Evolutionary conservation across 2,888 invertebrate species (phyloP).

Genomic region (Ormyrus rosae): DNA sequence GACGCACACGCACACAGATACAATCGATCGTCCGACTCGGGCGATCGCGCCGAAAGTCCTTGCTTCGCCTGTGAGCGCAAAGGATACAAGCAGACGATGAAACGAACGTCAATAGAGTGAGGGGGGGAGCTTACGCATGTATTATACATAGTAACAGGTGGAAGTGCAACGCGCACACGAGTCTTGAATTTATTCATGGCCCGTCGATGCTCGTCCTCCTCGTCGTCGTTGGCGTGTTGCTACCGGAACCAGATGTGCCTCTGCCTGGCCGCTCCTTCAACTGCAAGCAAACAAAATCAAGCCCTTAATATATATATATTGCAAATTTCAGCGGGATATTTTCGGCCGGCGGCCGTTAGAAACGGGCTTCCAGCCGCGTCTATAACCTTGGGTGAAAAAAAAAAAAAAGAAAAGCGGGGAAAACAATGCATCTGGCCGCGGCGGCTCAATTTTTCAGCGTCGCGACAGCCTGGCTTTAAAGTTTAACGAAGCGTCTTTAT

Average conservation of each 20-base stretch:
- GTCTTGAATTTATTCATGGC: constrained; percentile 54
- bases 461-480: constrained; percentile 49
- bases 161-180: constrained; percentile 29
- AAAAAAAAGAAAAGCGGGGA: too few species aligned
- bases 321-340: not conserved
- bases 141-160: constrained; percentile 51
- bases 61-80: not conserved
- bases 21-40: not conserved
- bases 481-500: constrained; percentile 39
- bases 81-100: constrained; percentile 31
- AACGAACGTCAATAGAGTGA: constrained; percentile 5
- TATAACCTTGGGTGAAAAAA: too few species aligned
- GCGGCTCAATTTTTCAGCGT: constrained; percentile 38
- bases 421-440: not conserved
- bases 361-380: too few species aligned
- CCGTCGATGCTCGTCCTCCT: constrained; percentile 8
- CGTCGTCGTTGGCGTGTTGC: constrained; percentile 13
- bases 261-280: not conserved
- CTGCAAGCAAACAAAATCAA: too few species aligned
- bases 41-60: too few species aligned
- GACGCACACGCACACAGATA: not conserved
- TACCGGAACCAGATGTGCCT: constrained; percentile 14
- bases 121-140: constrained; percentile 25
- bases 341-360: not conserved
- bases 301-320: not conserved